Evolutionary conservation across 2,888 invertebrate species (phyloP), one percentile per base, ranked within the genome.

Genomic region (Eupithecia abbreviata): DNA sequence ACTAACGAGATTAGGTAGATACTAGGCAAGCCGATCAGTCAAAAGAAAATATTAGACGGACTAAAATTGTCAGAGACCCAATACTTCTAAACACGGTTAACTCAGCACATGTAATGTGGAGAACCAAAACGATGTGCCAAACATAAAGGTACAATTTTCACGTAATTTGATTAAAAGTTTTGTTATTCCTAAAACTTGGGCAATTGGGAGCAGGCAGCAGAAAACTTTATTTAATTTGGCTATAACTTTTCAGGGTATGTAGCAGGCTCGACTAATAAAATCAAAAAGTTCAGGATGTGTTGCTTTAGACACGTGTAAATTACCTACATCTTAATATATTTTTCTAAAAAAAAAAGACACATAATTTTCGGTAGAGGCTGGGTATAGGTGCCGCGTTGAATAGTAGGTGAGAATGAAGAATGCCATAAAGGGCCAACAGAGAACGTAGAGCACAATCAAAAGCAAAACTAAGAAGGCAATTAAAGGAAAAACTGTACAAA

Each of bases 221-320:
- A 65, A 73, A 75, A 76, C 65, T 75, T 75, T 73, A 13, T 62
- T 18, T 74, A 66, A 76, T 58, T 73, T 58, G 43, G 58, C 62
- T 49, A 66, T 41, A 76, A 73, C 68, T 76, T 73, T 68, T 45
- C 10, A 43, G 68, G 45, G n/a, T 47, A 5, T 68, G 43, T 67
- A 9, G 15, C 43, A 15, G 13, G 2, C 30, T 30, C 18, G 5
- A 15, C 15, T 41, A 15, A 42, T 42, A 42, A 67, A 42, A 67
- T 58, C 18, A 4, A 43, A 67, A 42, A 43, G 67, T 42, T 41
- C 43, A 15, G 41, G 41, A 41, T 41, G 41, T 58, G 67, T 9
- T 67, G 42, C 42, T 67, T 43, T 15, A 67, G 65, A 15, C 13
- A 58, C 18, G 58, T 58, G 18, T 18, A 58, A 18, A 55, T 55